Base-by-base conservation (phyloP, 2,888 invertebrate genomes). In the Mechanitis mazaeus region DNA sequence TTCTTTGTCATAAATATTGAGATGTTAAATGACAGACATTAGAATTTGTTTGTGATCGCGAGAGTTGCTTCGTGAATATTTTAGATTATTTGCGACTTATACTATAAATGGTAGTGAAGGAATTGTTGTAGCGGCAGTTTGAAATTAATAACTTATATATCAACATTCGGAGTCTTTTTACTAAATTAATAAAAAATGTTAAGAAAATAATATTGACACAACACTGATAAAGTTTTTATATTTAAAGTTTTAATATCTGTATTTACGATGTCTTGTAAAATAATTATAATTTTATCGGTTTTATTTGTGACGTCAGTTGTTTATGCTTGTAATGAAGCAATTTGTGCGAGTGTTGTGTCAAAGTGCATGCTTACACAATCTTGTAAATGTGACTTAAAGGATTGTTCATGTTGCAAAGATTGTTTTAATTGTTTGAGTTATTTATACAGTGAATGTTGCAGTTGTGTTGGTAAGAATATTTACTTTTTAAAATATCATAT, bases 291-390 rank as follows among this genome's bases (percentile, higher is more conserved):
- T 60, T 69, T 84, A 59, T 81, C 82, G 50, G 61, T 90, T 61
- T 62, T 87, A 64, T 80, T 84, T 71, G 72, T 83, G 58, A 77
- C 86, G 63, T 85, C 87, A 2, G 81, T 90, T 72, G 76, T 83
- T 46, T 87, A 86, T 69, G 87, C 89, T 33, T 98, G 98, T 83
- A 98, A 98, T 81, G 97, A 98, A 88, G 96, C 97, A 38, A 94
- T 98, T 61, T 98, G 98, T 88, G 98, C 96, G 33, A 97, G 97
- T 76, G 95, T 97, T 60, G 98, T 98, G 57, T 97, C 97, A 77
- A 98, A 98, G 87, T 98, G 98, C 84, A 95, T 98, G 94, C 90
- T 98, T 68, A 98, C 98, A 12, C 96, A 97, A 81, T 96, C 97
- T 58, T 98, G 98, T 89, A 97, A 97, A 83, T 98, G 98, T 85